Conservation (phyloP, 2,888 invertebrate species). For the Lysandra coridon region DNA sequence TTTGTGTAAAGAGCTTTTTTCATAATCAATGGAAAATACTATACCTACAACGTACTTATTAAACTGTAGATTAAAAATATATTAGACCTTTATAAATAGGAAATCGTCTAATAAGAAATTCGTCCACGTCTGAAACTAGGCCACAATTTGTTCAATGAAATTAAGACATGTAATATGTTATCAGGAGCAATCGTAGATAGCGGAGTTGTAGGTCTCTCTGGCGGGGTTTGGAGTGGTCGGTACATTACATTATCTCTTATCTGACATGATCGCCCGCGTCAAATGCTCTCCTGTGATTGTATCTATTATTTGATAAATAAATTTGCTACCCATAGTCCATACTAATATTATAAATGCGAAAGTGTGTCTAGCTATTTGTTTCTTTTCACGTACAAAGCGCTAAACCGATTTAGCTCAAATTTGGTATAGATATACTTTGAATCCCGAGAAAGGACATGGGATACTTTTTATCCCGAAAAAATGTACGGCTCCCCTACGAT, state of each 20-base stretch:
- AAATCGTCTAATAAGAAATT: background rate
- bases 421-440: too few species aligned
- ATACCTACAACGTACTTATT: too few species aligned
- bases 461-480: too few species aligned
- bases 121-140: background rate
- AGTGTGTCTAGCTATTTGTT: too few species aligned
- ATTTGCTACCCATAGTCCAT: background rate
- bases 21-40: too few species aligned
- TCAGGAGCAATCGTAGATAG: conserved; percentile 29
- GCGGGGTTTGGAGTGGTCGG: conserved; percentile 53
- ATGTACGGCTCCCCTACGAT: too few species aligned
- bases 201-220: conserved; percentile 33
- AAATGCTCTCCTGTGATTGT: conserved; percentile 37
- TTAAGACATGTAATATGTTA: conserved; percentile 16
- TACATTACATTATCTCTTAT: conserved; percentile 57
- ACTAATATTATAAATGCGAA: background rate
- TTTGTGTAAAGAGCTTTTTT: too few species aligned
- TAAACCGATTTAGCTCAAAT: too few species aligned
- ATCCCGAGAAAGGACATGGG: too few species aligned
- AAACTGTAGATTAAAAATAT: too few species aligned
- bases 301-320: conserved; percentile 27
- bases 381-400: too few species aligned
- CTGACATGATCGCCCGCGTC: conserved; percentile 45
- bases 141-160: background rate
- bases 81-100: background rate